Conservation (phyloP, 2,113 vertebrate genomes). For the Gymnobelideus leadbeateri region DNA sequence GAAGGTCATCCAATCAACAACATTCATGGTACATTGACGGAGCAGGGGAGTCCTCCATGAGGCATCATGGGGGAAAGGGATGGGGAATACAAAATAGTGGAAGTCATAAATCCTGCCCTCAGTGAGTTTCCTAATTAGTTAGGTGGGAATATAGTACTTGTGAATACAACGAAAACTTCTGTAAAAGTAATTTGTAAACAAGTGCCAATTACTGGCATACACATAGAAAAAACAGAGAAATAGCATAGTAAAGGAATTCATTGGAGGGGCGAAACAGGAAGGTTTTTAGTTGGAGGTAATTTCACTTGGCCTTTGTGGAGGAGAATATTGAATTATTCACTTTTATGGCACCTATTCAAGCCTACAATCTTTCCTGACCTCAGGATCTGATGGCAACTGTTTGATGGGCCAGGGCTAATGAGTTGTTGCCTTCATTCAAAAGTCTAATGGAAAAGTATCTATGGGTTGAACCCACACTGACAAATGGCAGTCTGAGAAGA, state of each 20-base stretch:
- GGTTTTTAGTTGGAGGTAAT: conserved; percentile 36
- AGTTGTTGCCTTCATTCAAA: background rate
- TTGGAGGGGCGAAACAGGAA: conserved; percentile 4
- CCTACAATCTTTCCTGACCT: conserved; percentile 40
- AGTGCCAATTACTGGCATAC: background rate
- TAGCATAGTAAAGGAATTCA: background rate
- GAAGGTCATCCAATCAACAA: background rate
- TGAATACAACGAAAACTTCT: background rate
- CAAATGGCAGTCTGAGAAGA: background rate
- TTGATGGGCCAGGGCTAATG: background rate
- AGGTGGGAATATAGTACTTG: background rate
- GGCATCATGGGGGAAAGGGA: background rate
- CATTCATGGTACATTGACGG: background rate
- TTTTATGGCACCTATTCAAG: background rate
- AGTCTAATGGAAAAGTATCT: background rate
- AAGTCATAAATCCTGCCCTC: background rate
- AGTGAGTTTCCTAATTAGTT: background rate
- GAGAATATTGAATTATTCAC: background rate
- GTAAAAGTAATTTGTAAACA: background rate
- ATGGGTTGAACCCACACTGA: too few species aligned
- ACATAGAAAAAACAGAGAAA: background rate
- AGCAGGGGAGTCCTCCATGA: background rate
- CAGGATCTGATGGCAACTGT: background rate
- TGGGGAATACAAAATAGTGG: background rate
- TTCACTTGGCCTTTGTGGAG: background rate